phyloP scores from a whole-genome alignment of 2,888 invertebrate species.

The Mycogona germanica region DNA sequence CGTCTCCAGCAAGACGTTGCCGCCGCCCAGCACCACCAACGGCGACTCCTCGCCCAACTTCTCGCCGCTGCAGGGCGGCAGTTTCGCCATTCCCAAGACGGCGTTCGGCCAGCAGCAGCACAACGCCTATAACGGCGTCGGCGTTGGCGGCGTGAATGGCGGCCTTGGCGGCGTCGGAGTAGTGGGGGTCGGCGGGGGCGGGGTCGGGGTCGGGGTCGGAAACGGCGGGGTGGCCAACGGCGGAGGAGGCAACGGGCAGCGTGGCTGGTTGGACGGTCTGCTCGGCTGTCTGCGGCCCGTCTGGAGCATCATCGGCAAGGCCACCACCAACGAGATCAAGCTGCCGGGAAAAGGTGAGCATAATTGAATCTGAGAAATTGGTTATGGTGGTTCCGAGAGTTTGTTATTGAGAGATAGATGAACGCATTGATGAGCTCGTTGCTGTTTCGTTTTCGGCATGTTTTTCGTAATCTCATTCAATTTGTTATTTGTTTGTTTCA shows the following conservation, averaged over 20 bases:
- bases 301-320: constrained; percentile 71
- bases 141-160: no score
- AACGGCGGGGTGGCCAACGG: neutral
- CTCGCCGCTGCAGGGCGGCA: neutral
- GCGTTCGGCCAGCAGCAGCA: no score
- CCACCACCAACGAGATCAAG: constrained; percentile 34
- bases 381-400: no score
- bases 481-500: no score
- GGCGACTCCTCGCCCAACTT: no score
- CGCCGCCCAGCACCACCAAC: neutral
- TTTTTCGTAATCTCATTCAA: no score
- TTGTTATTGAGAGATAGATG: no score
- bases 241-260: constrained; percentile 17
- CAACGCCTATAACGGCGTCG: no score
- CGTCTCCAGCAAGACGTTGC: constrained; percentile 3
- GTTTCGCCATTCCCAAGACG: no score
- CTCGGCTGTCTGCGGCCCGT: constrained; percentile 80
- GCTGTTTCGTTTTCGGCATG: no score
- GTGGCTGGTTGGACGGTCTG: constrained; percentile 66
- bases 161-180: neutral
- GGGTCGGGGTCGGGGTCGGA: neutral
- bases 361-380: no score
- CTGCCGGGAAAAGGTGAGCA: constrained; percentile 27
- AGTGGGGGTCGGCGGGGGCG: neutral
- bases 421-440: no score